A percentile compares a stretch with the other conserved stretches of the same genome.
Conservation (phyloP, 2,888 invertebrate genomes). For the Lithophane socia region DNA sequence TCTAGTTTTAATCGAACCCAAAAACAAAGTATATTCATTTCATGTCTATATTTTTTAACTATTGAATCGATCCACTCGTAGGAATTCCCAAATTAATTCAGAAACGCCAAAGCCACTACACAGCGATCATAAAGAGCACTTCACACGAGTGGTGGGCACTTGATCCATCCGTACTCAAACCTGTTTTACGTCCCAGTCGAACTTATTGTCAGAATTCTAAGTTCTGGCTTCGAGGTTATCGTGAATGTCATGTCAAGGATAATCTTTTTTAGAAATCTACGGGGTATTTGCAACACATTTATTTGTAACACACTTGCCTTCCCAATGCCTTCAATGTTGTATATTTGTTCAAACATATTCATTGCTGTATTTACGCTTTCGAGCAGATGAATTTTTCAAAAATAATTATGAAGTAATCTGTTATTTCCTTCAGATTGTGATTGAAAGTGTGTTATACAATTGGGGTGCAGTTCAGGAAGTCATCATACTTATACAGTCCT, state of each 20-base stretch:
- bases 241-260: slow-evolving; percentile 23
- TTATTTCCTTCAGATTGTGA: neutral
- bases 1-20: neutral
- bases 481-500: neutral
- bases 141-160: slow-evolving; percentile 65
- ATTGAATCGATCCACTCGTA: slow-evolving; percentile 53
- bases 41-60: slow-evolving; percentile 47
- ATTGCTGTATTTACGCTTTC: neutral
- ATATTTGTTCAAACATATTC: neutral
- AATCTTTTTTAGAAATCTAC: neutral
- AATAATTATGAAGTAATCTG: neutral
- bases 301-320: neutral
- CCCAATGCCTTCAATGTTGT: neutral
- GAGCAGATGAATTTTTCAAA: neutral
- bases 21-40: slow-evolving; percentile 37
- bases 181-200: slow-evolving; percentile 57
- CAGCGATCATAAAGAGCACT: slow-evolving; percentile 68
- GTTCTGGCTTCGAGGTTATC: slow-evolving; percentile 16
- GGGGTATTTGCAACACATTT: no score
- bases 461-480: neutral
- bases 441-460: neutral
- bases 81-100: slow-evolving; percentile 56
- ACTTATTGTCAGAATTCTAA: slow-evolving; percentile 56
- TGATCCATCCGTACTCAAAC: slow-evolving; percentile 71
- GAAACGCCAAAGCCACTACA: slow-evolving; percentile 59